These are phyloP conservation scores for Disparrhopalites patrizii DNA, from an alignment of 2,888 invertebrate genomes.

Conservation along the genomic window DNA sequence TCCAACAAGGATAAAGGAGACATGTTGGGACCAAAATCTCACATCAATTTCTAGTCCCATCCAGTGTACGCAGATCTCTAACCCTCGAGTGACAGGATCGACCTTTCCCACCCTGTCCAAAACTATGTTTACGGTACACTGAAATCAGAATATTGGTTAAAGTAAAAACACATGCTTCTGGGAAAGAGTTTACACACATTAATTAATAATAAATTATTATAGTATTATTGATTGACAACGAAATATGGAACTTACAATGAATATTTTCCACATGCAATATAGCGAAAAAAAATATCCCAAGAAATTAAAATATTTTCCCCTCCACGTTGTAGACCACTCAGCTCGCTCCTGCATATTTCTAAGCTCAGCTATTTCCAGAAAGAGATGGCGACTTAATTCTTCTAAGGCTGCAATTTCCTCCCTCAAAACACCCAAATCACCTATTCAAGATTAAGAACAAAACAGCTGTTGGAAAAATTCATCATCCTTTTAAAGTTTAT, in stretches of 20 bases:
- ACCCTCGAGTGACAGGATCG: slow-evolving; percentile 93
- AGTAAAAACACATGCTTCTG: not conserved
- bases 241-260: slow-evolving; percentile 73
- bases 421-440: slow-evolving; percentile 74
- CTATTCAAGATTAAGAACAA: too few relatives aligned
- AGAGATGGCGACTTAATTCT: slow-evolving; percentile 87
- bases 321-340: slow-evolving; percentile 92
- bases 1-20: slow-evolving; percentile 93
- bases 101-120: slow-evolving; percentile 98
- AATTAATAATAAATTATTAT: not conserved
- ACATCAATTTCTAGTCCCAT: slow-evolving; percentile 93
- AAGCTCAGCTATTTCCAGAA: slow-evolving; percentile 92
- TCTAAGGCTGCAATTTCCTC: slow-evolving; percentile 84
- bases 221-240: not conserved
- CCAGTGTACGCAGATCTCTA: slow-evolving; percentile 96
- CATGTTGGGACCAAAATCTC: slow-evolving; percentile 98
- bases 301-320: slow-evolving; percentile 97
- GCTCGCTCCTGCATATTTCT: slow-evolving; percentile 86
- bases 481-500: too few relatives aligned
- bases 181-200: not conserved
- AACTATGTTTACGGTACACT: slow-evolving; percentile 97
- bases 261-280: slow-evolving; percentile 98
- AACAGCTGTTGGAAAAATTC: too few relatives aligned
- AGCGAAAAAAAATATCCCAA: slow-evolving; percentile 97
- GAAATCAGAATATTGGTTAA: not conserved